phyloP scores from a whole-genome alignment of 2,888 invertebrate species.

The Hyposoter dolosus region DNA sequence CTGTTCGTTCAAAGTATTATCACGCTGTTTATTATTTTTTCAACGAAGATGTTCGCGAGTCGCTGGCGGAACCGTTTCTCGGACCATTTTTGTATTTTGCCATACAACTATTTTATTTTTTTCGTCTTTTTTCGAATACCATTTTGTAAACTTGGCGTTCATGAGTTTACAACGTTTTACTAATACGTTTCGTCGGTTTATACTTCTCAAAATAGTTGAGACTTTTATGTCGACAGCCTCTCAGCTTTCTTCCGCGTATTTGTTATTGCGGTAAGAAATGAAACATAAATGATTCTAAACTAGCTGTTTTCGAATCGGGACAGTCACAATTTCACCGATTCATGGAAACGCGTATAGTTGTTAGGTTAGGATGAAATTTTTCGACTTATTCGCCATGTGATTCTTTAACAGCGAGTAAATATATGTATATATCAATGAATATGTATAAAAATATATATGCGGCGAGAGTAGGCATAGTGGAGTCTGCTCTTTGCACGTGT shows the following conservation, averaged over 20 bases:
- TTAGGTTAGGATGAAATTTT: slow-evolving; percentile 20
- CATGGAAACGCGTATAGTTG: neutral
- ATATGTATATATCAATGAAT: neutral
- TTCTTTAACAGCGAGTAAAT: neutral
- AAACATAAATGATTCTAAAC: slow-evolving; percentile 57
- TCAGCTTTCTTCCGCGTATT: slow-evolving; percentile 6
- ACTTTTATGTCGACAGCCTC: neutral
- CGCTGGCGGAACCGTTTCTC: slow-evolving; percentile 65
- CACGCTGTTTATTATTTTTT: slow-evolving; percentile 1
- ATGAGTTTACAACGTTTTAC: neutral
- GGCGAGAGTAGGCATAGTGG: neutral
- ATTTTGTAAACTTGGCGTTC: neutral
- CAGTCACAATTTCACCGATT: neutral
- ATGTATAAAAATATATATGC: neutral
- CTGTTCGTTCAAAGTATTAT: slow-evolving; percentile 28
- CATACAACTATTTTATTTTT: slow-evolving; percentile 28
- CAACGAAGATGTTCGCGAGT: slow-evolving; percentile 46
- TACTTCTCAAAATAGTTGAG: slow-evolving; percentile 1
- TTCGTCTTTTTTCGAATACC: slow-evolving; percentile 16
- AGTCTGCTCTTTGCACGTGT: neutral
- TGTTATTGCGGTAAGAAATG: slow-evolving; percentile 22
- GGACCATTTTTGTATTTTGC: slow-evolving; percentile 74
- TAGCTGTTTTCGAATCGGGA: slow-evolving; percentile 21
- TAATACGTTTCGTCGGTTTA: slow-evolving; percentile 5
- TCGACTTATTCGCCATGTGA: slow-evolving; percentile 10